These are phyloP conservation scores for Troides aeacus DNA, from an alignment of 2,888 invertebrate species.

Conservation along the genomic window DNA sequence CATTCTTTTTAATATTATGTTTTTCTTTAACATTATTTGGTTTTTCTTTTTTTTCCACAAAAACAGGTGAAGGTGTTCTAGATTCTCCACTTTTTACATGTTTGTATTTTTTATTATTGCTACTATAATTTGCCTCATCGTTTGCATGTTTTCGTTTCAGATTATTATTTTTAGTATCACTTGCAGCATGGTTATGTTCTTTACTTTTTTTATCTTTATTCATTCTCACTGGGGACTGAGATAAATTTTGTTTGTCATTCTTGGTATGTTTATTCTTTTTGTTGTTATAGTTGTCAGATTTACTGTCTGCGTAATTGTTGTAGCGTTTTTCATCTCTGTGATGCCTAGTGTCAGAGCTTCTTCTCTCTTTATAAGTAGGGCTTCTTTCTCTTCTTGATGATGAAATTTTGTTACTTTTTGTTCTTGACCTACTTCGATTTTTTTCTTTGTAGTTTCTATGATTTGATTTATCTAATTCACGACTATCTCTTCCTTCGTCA, in stretches of 20 bases:
- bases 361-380: conserved; percentile 19
- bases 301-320: conserved; percentile 26
- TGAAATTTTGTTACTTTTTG: conserved; percentile 22
- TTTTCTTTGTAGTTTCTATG: conserved; percentile 53
- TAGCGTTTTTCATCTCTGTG: conserved; percentile 33
- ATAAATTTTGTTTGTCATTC: conserved; percentile 32
- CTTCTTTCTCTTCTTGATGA: conserved; percentile 28
- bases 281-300: conserved; percentile 29
- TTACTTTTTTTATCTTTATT: not conserved
- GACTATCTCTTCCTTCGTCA: conserved; percentile 36
- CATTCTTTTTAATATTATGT: conserved; percentile 35
- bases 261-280: conserved; percentile 28
- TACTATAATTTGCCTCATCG: conserved; percentile 32
- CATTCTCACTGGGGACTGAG: conserved; percentile 30
- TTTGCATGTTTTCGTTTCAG: conserved; percentile 23
- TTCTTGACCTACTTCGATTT: conserved; percentile 44
- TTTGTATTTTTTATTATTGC: conserved; percentile 29
- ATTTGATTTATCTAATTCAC: conserved; percentile 43
- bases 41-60: conserved; percentile 34
- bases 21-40: conserved; percentile 35
- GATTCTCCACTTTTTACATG: conserved; percentile 31
- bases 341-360: conserved; percentile 20
- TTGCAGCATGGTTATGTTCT: conserved; percentile 9
- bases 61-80: conserved; percentile 37
- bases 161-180: conserved; percentile 27